These are phyloP conservation scores for Synanthedon vespiformis DNA, from an alignment of 2,888 invertebrate genomes.

Conservation along the genomic window DNA sequence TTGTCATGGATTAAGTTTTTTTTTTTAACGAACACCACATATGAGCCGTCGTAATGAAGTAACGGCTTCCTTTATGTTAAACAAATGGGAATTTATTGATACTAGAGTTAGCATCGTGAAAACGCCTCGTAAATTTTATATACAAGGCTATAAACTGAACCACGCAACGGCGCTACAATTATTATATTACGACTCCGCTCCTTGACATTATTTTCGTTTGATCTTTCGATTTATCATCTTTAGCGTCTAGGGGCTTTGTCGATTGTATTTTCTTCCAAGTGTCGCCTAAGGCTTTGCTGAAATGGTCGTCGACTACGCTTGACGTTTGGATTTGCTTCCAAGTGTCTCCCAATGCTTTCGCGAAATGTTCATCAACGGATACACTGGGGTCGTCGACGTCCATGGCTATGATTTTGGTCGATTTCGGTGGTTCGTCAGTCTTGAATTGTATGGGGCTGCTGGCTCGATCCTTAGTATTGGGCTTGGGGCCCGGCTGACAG, in stretches of 20 bases:
- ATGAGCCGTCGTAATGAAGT: slow-evolving; percentile 6
- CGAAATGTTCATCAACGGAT: slow-evolving; percentile 92
- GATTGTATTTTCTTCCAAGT: slow-evolving; percentile 84
- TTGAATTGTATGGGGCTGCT: slow-evolving; percentile 63
- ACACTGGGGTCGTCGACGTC: slow-evolving; percentile 71
- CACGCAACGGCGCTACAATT: slow-evolving; percentile 20
- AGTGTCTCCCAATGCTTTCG: slow-evolving; percentile 88
- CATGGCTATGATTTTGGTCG: slow-evolving; percentile 62
- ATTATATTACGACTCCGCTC: slow-evolving; percentile 64
- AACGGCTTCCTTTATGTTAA: slow-evolving; percentile 43
- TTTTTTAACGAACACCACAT: not conserved
- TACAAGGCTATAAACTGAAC: slow-evolving; percentile 43
- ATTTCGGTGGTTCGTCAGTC: slow-evolving; percentile 41
- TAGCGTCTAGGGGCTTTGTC: slow-evolving; percentile 51
- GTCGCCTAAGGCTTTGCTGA: slow-evolving; percentile 89
- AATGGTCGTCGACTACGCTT: slow-evolving; percentile 85
- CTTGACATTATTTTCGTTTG: slow-evolving; percentile 59
- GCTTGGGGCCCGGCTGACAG: slow-evolving; percentile 39
- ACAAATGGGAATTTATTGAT: slow-evolving; percentile 57
- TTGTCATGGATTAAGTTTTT: slow-evolving; percentile 43
- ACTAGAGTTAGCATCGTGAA: slow-evolving; percentile 44
- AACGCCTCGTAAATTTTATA: slow-evolving; percentile 44
- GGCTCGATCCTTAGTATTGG: slow-evolving; percentile 59
- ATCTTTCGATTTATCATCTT: slow-evolving; percentile 43
- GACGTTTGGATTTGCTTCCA: slow-evolving; percentile 81